Base-by-base conservation (phyloP, 1,140 invertebrate genomes). In the Alviniconcha marisindica region DNA sequence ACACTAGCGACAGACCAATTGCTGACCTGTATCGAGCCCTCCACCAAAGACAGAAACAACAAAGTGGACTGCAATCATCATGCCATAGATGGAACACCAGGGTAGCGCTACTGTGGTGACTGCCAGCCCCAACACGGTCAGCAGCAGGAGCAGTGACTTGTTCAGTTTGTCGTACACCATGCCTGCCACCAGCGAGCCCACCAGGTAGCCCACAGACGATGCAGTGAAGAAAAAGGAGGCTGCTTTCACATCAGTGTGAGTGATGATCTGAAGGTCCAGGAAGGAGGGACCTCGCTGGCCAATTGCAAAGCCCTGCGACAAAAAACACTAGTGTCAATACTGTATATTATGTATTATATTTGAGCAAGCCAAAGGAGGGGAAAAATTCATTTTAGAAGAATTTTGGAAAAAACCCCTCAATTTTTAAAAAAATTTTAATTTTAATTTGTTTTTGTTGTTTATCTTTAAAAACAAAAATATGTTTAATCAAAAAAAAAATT, bases 221-320 rank as follows among this genome's bases (percentile, higher is more conserved):
- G 77, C 77, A 1, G 89, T 89, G 54, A 88, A 84, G 80, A 87
- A 85, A 24, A 76, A 77, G 14, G 89, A 86, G 0, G 83, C 89
- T 69, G 83, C 48, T 3, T 87, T 83, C 18, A 88, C 48, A 48
- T 84, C 44, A n/a, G 82, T 80, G 15, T 80, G 38, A 0, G 89
- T 88, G 77, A 89, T 87, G n/a, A 86, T 83, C 77, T 87, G 87
- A 38, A 89, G 83, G 60, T 89, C 89, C 38, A 88, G 63, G 48
- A 89, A 86, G 7, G 87, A 36, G 33, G 89, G 89, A 21, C 89
- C 89, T 10, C 80, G 63, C 76, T 88, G 86, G 3, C 86, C 84
- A 15, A 84, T 76, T 33, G 60, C 51, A 71, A 87, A 79, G 12
- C 89, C 89, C 89, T 89, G 54, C 14, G 80, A 48, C 42, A 69